Base-by-base conservation (phyloP, 2,888 invertebrate species). In the Nymphalis c-album region DNA sequence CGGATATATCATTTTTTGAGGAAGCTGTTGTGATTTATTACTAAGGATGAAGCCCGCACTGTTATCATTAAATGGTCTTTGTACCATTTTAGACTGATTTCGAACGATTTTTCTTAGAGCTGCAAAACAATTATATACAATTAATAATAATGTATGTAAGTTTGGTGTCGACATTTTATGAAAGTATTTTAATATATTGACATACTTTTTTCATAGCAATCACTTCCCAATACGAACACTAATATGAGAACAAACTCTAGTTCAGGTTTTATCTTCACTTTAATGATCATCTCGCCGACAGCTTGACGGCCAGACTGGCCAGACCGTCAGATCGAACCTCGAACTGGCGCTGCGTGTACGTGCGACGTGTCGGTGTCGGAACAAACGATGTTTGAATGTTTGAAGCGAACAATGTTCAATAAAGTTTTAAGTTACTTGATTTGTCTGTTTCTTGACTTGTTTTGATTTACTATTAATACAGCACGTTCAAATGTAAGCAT, bases 101-200 rank as follows among this genome's bases (percentile, higher is more conserved):
- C 91, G 81, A 8, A 91, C 88, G 61, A 91, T 90, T 77, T 90
- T 91, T 16, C 91, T 84, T 48, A 91, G 78, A 16, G 90, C 91
- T 91, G 80, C 50, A 83, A 87, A 70, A 73, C 63, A 63, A 66
- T 60, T 51, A 60, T 16, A 48, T 40, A 51, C n/a, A 48, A 7
- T 47, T 18, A 48, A n/a, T 4, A 18, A 17, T n/a, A n/a, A 2
- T 48, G 8, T n/a, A 16, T 3, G 8, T n/a, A 16, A 17, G 20
- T 57, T 40, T 13, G 5, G 2, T n/a, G 3, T 35, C 18, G 20
- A n/a, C 13, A 40, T 40, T 40, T 55, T 48, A n/a, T n/a, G 20
- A 10, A 45, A 16, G 45, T 20, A 63, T 80, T 31, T 31, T n/a
- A 55, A n/a, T 55, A n/a, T 31, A 26, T n/a, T 4, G 53, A 7